Evolutionary conservation across 2,888 invertebrate species (phyloP).

Genomic region (Dryobota labecula): DNA sequence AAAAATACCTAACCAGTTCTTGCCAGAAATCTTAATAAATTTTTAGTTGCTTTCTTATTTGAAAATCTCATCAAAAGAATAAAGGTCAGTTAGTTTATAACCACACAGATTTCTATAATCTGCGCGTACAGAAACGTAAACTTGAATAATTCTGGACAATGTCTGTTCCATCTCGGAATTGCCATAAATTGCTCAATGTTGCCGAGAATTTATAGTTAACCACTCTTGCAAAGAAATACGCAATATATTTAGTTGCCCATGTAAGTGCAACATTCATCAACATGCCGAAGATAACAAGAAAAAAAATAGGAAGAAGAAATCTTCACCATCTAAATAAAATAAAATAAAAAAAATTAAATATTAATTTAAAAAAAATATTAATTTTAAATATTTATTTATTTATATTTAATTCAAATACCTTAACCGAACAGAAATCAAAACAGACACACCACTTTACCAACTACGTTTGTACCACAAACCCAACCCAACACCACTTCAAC

Average conservation of each 20-base stretch:
- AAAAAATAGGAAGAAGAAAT: background rate
- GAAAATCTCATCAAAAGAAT: background rate
- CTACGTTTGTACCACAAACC: conserved; percentile 15
- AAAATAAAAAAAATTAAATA: too few relatives aligned
- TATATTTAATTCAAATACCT: too few relatives aligned
- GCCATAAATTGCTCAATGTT: background rate
- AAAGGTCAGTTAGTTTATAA: background rate
- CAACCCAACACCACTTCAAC: conserved; percentile 7
- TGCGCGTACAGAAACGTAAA: background rate
- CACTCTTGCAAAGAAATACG: background rate
- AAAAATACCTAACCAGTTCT: background rate
- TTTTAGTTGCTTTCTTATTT: conserved; percentile 6
- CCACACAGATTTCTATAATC: background rate
- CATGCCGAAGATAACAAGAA: background rate
- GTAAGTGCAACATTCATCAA: background rate
- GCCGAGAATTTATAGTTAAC: too few relatives aligned
- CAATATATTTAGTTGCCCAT: background rate
- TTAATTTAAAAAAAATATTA: too few relatives aligned
- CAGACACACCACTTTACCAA: background rate
- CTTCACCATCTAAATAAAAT: too few relatives aligned
- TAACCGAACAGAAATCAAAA: background rate
- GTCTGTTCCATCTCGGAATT: background rate
- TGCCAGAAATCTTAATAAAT: background rate
- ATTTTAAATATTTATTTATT: too few relatives aligned
- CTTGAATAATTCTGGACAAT: background rate